Evolutionary conservation across 1,140 invertebrate genomes (phyloP).

Genomic region (Drosophila bifasciata): DNA sequence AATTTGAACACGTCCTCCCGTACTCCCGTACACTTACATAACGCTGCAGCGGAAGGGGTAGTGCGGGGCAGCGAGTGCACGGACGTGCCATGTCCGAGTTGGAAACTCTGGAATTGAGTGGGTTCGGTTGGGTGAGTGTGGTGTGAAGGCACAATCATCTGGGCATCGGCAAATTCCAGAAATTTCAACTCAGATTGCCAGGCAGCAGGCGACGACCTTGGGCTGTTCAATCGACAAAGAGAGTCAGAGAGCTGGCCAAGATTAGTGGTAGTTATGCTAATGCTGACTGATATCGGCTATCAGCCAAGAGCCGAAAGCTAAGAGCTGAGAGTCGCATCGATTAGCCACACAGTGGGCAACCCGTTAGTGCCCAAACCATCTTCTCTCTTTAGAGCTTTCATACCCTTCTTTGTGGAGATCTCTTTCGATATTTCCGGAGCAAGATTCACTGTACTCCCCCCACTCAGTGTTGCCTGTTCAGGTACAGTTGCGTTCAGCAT

Average conservation of each 20-base stretch:
- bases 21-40: conserved; percentile 63
- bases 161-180: conserved; percentile 33
- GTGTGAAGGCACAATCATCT: conserved; percentile 14
- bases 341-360: conserved; percentile 12
- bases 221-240: background rate
- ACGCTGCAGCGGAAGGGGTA: conserved; percentile 9
- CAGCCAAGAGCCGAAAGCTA: conserved; percentile 6
- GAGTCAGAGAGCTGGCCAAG: conserved; percentile 6
- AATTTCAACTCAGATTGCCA: too few relatives aligned
- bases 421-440: too few relatives aligned
- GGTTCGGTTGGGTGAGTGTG: too few relatives aligned
- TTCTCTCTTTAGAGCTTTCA: too few relatives aligned
- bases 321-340: background rate
- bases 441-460: too few relatives aligned
- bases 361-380: too few relatives aligned
- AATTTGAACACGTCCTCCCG: conserved; percentile 79
- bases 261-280: conserved; percentile 40
- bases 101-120: background rate
- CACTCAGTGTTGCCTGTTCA: background rate
- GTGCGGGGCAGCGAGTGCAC: too few relatives aligned
- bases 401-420: too few relatives aligned
- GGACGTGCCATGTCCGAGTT: conserved; percentile 41
- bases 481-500: conserved; percentile 10
- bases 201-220: conserved; percentile 9
- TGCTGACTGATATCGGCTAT: conserved; percentile 39